Percentiles rank a stretch among this genome's conserved stretches.
phyloP scores from a whole-genome alignment of 2,797 vertebrate species.

The Podarcis lilfordi region DNA sequence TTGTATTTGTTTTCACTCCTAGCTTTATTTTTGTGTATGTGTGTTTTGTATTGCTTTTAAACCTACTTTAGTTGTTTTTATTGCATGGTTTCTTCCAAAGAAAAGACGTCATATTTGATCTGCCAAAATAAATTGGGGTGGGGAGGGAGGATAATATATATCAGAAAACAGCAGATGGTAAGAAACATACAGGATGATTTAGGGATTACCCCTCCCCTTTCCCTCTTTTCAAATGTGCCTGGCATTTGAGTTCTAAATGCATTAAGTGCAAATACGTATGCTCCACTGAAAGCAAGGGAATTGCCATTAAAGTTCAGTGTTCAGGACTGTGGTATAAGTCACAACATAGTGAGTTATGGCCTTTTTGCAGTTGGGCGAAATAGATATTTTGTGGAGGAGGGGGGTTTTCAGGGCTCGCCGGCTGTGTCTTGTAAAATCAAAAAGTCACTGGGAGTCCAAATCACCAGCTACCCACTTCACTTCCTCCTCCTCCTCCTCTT shows the following conservation, averaged over 20 bases:
- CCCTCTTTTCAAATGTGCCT: no score
- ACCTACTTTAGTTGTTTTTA: no score
- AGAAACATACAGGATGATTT: not conserved
- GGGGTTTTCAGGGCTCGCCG: not conserved
- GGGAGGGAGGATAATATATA: no score
- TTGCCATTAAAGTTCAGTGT: not conserved
- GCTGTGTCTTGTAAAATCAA: no score
- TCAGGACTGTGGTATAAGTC: no score
- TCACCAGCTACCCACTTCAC: not conserved
- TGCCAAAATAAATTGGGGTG: not conserved
- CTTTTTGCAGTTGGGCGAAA: not conserved
- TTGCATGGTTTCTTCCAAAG: not conserved
- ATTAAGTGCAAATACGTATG: not conserved
- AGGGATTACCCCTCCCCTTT: no score
- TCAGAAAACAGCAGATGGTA: not conserved
- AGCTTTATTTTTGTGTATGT: no score
- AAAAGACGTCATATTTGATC: not conserved
- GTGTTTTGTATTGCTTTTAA: no score
- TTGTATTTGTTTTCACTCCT: no score
- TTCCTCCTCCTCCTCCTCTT: not conserved
- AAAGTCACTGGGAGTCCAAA: not conserved
- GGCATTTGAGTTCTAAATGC: not conserved
- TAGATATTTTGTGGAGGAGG: not conserved
- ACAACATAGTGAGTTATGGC: no score
- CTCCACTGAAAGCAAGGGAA: not conserved